phyloP scores from a whole-genome alignment of 2,888 invertebrate species.

The Eristalis pertinax region DNA sequence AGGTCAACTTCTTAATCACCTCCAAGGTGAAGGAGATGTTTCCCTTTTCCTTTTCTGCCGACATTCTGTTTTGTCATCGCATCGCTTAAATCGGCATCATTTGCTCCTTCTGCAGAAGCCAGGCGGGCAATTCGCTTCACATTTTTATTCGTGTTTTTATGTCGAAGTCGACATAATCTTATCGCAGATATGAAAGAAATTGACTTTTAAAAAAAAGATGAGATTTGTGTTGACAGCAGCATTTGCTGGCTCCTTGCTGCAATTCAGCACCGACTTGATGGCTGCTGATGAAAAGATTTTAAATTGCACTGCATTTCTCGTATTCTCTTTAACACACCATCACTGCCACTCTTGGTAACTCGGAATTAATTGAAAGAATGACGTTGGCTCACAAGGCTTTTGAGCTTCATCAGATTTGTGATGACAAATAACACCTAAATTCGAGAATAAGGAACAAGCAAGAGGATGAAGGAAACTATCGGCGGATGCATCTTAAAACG shows the following conservation, averaged over 20 bases:
- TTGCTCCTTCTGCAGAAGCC: not conserved
- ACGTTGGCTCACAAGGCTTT: not conserved
- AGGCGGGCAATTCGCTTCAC: not conserved
- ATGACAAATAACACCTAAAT: not conserved
- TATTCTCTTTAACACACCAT: not conserved
- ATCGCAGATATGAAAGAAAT: constrained; percentile 1
- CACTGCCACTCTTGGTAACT: too few species aligned
- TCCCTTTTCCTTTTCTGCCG: not conserved
- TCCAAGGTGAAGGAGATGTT: not conserved
- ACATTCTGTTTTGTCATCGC: not conserved
- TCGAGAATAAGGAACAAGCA: not conserved
- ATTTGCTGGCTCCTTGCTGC: not conserved
- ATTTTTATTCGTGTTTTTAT: constrained; percentile 1
- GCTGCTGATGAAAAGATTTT: not conserved
- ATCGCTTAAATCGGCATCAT: not conserved
- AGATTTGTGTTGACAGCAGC: not conserved
- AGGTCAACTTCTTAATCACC: not conserved
- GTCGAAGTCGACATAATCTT: not conserved
- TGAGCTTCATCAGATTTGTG: not conserved
- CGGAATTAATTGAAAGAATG: not conserved
- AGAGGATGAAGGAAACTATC: not conserved
- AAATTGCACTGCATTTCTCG: not conserved
- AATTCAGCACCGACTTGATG: not conserved
- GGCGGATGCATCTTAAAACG: not conserved
- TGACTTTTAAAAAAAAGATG: not conserved